Evolutionary conservation across 1,140 invertebrate genomes (phyloP).

Genomic region (Zaprionus nigranus): DNA sequence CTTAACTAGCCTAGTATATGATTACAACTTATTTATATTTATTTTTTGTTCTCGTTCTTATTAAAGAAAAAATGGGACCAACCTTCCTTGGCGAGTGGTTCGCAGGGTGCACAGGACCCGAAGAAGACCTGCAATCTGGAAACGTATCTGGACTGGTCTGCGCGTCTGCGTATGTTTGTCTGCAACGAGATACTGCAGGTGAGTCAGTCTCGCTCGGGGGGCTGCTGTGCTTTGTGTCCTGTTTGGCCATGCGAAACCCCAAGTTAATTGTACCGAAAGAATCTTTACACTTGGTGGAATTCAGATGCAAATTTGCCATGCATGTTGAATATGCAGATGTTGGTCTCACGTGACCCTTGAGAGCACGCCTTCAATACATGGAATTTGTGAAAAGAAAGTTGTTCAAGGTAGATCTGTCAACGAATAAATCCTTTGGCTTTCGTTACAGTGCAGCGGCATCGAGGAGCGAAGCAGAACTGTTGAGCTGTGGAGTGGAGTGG

Average conservation of each 20-base stretch:
- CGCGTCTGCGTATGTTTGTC: constrained; percentile 81
- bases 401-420: constrained; percentile 3
- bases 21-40: neutral
- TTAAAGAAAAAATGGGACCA: constrained; percentile 78
- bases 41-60: neutral
- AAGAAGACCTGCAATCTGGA: constrained; percentile 84
- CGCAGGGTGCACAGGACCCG: constrained; percentile 73
- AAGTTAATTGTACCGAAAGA: constrained; percentile 53
- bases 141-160: constrained; percentile 83
- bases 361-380: neutral
- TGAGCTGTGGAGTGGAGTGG: constrained; percentile 73
- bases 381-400: neutral
- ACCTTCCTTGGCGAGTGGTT: constrained; percentile 67
- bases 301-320: constrained; percentile 66
- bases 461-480: constrained; percentile 66
- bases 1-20: neutral
- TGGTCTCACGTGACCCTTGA: constrained; percentile 7
- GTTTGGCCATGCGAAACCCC: constrained; percentile 13
- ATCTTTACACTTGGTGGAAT: constrained; percentile 60
- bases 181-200: constrained; percentile 84
- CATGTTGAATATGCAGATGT: constrained; percentile 52
- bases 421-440: constrained; percentile 40
- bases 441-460: constrained; percentile 71
- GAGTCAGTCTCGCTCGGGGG: constrained; percentile 18
- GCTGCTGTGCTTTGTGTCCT: neutral